These are phyloP conservation scores for Ephialtes manifestator DNA, from an alignment of 2,888 invertebrate species.

Conservation along the genomic window DNA sequence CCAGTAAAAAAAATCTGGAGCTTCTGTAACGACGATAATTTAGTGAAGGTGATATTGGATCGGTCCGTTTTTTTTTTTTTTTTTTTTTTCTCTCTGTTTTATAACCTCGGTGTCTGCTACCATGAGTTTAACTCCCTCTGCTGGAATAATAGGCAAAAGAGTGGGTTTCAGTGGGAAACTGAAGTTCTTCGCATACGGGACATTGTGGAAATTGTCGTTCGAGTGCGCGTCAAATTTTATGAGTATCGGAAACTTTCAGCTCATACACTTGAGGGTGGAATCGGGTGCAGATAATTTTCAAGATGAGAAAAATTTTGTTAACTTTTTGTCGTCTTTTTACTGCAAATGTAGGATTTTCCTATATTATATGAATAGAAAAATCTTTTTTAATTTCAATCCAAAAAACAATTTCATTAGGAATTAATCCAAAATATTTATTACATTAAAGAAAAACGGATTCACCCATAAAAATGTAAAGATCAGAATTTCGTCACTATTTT, in stretches of 20 bases:
- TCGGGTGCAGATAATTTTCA: neutral
- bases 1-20: neutral
- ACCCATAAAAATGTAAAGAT: too few species aligned
- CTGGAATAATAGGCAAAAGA: neutral
- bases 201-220: neutral
- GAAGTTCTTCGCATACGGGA: neutral
- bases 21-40: slow-evolving; percentile 19
- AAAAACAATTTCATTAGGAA: too few species aligned
- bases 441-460: too few species aligned
- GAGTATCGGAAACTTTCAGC: neutral
- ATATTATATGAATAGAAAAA: too few species aligned
- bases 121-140: neutral
- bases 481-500: too few species aligned
- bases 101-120: neutral
- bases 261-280: neutral
- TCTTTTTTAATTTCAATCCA: too few species aligned
- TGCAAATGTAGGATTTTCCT: too few species aligned
- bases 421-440: too few species aligned
- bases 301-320: neutral
- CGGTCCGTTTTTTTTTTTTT: neutral
- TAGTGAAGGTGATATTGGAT: slow-evolving; percentile 13
- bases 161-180: neutral
- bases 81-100: neutral
- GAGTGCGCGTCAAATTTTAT: neutral
- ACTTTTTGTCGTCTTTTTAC: neutral